Conservation (phyloP, 1,140 invertebrate species). For the Cotesia typhae region DNA sequence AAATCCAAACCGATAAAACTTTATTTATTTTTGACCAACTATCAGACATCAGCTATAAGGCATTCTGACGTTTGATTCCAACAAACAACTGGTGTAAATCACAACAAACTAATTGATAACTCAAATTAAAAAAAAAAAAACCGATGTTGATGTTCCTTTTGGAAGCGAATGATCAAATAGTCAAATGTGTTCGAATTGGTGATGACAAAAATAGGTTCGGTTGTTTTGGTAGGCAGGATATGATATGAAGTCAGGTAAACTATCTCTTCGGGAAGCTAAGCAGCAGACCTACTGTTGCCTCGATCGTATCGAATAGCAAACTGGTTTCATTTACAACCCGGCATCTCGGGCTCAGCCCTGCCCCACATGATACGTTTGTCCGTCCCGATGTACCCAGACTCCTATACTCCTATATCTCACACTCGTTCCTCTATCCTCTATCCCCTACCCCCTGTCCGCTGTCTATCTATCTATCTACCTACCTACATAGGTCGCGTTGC, state of each 20-base stretch:
- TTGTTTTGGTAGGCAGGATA: no score
- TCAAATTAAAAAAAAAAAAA: no score
- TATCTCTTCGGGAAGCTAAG: constrained; percentile 21
- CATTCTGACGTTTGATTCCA: no score
- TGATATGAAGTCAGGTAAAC: background rate
- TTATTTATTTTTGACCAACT: no score
- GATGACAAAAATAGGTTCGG: no score
- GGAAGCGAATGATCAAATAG: no score
- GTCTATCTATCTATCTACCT: constrained; percentile 19
- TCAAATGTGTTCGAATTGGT: no score
- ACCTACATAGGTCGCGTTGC: constrained; percentile 10
- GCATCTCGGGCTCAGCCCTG: constrained; percentile 64
- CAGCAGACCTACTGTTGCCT: constrained; percentile 57
- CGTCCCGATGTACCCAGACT: constrained; percentile 51
- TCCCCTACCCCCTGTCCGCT: background rate
- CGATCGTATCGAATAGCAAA: constrained; percentile 67
- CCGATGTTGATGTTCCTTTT: no score
- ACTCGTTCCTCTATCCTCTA: constrained; percentile 6
- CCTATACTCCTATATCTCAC: constrained; percentile 29
- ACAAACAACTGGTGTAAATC: no score
- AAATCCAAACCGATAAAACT: no score
- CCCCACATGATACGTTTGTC: constrained; percentile 66
- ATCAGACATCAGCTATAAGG: no score
- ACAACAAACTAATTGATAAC: no score
- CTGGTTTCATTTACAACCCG: constrained; percentile 66